Conservation (phyloP, 2,797 vertebrate genomes). For the Oceanodroma leucorhoa region DNA sequence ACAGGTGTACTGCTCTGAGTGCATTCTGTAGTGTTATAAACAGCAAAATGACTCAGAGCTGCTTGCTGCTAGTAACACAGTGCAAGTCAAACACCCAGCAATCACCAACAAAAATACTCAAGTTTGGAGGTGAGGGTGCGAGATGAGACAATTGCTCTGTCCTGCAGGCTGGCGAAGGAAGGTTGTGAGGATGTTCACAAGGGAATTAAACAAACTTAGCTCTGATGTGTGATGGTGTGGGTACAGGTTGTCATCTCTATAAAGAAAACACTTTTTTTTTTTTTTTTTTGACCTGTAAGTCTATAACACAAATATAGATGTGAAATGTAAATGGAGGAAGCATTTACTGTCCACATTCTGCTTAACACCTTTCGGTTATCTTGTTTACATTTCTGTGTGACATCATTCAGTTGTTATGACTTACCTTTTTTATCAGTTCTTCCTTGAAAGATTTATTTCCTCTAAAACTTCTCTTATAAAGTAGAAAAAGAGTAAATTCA, state of each 20-base stretch:
- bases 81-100: background rate
- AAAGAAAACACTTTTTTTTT: background rate
- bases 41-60: background rate
- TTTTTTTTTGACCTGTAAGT: background rate
- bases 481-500: background rate
- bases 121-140: background rate
- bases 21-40: background rate
- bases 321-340: background rate
- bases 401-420: background rate
- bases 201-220: background rate
- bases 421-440: background rate
- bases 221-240: fast-evolving
- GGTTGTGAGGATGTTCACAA: background rate
- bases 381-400: background rate
- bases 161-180: background rate
- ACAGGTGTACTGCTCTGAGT: background rate
- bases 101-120: background rate
- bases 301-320: background rate
- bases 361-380: background rate
- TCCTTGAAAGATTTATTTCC: background rate
- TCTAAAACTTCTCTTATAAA: background rate
- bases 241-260: background rate
- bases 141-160: background rate
- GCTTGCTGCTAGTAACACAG: background rate
- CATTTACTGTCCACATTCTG: background rate